Percentiles rank a stretch among this genome's conserved stretches.
Conservation (phyloP, 2,797 vertebrate genomes). For the Acrocephalus scirpaceus region DNA sequence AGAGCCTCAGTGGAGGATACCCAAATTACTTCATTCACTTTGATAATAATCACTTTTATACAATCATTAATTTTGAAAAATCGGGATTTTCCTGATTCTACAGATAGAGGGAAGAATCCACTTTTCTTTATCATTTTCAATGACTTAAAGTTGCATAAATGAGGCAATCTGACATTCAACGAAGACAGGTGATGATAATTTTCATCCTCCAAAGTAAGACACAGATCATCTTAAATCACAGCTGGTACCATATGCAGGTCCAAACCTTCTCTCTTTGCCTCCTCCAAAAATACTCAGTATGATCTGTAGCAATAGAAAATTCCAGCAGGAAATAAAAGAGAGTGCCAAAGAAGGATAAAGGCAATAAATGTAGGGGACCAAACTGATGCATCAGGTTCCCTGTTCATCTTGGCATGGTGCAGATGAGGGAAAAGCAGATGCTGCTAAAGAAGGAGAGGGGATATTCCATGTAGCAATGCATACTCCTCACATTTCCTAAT, state of each 20-base stretch:
- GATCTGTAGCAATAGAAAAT: neutral
- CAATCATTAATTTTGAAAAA: neutral
- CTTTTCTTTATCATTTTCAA: neutral
- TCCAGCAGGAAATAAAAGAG: neutral
- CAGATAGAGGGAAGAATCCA: neutral
- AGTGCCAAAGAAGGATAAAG: neutral
- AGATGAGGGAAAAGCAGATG: neutral
- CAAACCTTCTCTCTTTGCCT: neutral
- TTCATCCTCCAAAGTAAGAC: neutral
- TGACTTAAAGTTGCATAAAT: neutral
- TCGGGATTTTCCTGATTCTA: neutral
- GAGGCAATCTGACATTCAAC: neutral
- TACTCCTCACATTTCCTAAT: neutral
- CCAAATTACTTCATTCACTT: neutral
- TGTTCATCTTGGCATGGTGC: neutral
- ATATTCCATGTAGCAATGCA: neutral
- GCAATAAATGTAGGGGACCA: accelerated
- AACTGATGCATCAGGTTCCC: neutral
- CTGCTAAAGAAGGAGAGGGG: neutral
- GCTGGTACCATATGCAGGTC: neutral
- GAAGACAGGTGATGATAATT: neutral
- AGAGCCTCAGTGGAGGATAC: neutral
- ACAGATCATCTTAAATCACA: neutral
- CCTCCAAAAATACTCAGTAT: neutral
- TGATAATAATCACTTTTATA: neutral